Evolutionary conservation across 2,797 vertebrate species (phyloP), one percentile per base, ranked within the genome.

Genomic region (Mus minutoides): DNA sequence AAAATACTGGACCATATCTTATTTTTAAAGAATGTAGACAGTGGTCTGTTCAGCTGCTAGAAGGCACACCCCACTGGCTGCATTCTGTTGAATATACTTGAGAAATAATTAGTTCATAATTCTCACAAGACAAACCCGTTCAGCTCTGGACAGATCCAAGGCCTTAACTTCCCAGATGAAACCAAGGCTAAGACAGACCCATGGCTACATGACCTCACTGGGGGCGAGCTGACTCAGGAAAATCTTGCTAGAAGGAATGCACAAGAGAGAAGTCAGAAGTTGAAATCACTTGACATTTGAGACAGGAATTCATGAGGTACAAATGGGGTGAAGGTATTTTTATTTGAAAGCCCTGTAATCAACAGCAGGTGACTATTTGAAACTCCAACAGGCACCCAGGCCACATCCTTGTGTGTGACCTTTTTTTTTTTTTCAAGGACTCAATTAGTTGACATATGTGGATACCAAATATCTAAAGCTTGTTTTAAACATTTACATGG

Each of bases 1-100:
- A 94, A 97, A 97, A 96, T 96, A 94, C 90, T 94, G 92, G 94
- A 52, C 83, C 85, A 49, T 91, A 94, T 97, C 96, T 98, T 97
- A 96, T 91, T 97, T 95, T 91, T 67, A 95, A 98, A 92, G 97
- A 97, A 97, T 98, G 97, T 67, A 91, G 84, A 92, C 95, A 97
- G 95, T 92, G 92, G 97, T 95, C 95, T 92, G 37, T 43, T 92
- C 64, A 73, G 71, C 92, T 67, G 49, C 91, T 91, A 52, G 83
- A 84, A 88, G 97, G 71, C 97, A 97, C 96, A 84, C 96, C 97
- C 96, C 92, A 71, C 22, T 69, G 69, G 90, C 93, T 97, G 92
- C 71, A 88, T 93, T 91, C 76, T 24, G 79, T 94, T 94, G 92
- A 95, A 79, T 73, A 58, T 62, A 84, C 78, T 97, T 96, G 78